These are phyloP conservation scores for Endomychus coccineus DNA, from an alignment of 2,888 invertebrate species.

Conservation along the genomic window DNA sequence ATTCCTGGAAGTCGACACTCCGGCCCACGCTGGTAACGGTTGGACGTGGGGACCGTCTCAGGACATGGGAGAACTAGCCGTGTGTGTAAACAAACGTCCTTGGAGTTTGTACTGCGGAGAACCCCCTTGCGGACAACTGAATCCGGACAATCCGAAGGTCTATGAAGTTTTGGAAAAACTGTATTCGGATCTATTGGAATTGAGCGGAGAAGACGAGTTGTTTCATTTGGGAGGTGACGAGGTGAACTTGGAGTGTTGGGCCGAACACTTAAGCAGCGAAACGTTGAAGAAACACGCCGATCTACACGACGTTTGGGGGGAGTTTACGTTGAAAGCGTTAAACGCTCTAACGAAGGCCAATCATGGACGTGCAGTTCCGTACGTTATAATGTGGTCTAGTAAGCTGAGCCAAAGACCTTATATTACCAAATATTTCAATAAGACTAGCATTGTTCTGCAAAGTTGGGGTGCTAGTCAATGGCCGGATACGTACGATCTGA, in stretches of 20 bases:
- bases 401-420: constrained; percentile 68
- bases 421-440: constrained; percentile 44
- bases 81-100: constrained; percentile 69
- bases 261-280: constrained; percentile 42
- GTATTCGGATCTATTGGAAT: constrained; percentile 65
- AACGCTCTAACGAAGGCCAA: constrained; percentile 54
- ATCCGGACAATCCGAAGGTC: constrained; percentile 72
- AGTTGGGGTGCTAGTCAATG: constrained; percentile 78
- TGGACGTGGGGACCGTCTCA: constrained; percentile 76
- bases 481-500: constrained; percentile 69
- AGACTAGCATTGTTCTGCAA: constrained; percentile 58
- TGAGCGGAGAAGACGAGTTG: constrained; percentile 68
- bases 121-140: constrained; percentile 80
- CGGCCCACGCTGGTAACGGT: constrained; percentile 82
- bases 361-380: constrained; percentile 48
- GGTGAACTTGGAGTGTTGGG: constrained; percentile 76
- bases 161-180: constrained; percentile 65
- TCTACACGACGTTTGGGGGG: constrained; percentile 70
- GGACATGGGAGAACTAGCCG: constrained; percentile 68
- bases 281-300: constrained; percentile 57
- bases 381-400: constrained; percentile 68
- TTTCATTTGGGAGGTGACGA: constrained; percentile 82
- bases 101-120: constrained; percentile 77
- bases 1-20: constrained; percentile 83
- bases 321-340: constrained; percentile 63